Base-by-base conservation (phyloP, 1,140 invertebrate genomes). In the Lysiphlebus fabarum region DNA sequence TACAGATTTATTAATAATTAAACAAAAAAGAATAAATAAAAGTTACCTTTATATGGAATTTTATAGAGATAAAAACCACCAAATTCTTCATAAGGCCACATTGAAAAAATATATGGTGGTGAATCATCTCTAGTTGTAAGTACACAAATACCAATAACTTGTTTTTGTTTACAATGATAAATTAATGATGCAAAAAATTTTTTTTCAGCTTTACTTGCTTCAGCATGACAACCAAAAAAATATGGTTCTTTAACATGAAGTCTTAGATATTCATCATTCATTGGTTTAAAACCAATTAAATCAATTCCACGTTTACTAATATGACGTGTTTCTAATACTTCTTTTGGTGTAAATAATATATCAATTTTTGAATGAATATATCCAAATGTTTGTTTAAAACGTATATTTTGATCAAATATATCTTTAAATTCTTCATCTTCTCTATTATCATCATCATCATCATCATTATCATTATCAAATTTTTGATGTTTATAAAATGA, bases 1-100 rank as follows among this genome's bases (percentile, higher is more conserved):
- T 26, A 26, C n/a, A n/a, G n/a, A n/a, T n/a, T n/a, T 26, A 26
- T 26, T 26, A 26, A 1, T 26, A 26, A 26, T 1, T 26, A 4
- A 26, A 26, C 2, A 17, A 17, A 1, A 17, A 17, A 3, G 3
- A 17, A 17, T 17, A 17, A 3, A 17, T 17, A 17, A 17, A 3
- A 17, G 8, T 55, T 45, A 11, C 55, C 70, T 51, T 47, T 47
- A 10, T 54, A 74, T 17, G 70, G 60, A 12, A 72, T 58, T 61
- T 63, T 62, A 33, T 63, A 65, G 44, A 70, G n/a, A 51, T 70
- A 72, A 64, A 74, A 73, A 10, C 72, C 72, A 5, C 65, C 65
- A 7, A 45, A 58, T 10, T 65, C 36, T 5, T n/a, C 6, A 43
- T 51, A 63, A 9, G 71, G 67, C 55, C 66, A 68, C 63, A 74